These are phyloP conservation scores for Cephus cinctus DNA, from an alignment of 1,140 invertebrate genomes.

Conservation along the genomic window DNA sequence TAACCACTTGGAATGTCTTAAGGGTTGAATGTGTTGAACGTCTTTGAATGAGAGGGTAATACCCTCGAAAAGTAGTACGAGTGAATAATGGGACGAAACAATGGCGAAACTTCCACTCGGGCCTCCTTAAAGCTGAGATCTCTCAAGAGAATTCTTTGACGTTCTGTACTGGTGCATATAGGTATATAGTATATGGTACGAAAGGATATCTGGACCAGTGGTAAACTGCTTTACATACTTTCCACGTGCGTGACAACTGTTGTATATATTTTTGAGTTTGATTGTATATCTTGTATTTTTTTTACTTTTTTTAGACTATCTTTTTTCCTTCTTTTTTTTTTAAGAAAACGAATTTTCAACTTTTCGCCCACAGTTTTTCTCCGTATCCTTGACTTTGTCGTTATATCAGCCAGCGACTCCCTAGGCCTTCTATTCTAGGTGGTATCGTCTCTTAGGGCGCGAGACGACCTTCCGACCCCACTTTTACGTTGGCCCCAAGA, in stretches of 20 bases:
- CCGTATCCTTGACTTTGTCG: neutral
- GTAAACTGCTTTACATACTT: too few species aligned
- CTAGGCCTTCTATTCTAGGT: neutral
- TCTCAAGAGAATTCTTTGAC: conserved; percentile 26
- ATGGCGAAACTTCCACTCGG: conserved; percentile 27
- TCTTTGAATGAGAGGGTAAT: neutral
- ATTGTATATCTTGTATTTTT: too few species aligned
- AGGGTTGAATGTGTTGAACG: neutral
- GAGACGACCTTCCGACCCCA: too few species aligned
- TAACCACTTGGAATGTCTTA: too few species aligned
- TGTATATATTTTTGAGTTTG: too few species aligned
- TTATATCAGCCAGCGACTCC: neutral
- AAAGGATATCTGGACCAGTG: too few species aligned
- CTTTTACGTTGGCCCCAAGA: conserved; percentile 21
- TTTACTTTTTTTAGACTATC: too few species aligned
- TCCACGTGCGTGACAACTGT: too few species aligned
- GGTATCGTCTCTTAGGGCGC: neutral
- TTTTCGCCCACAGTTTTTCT: neutral
- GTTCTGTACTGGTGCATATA: too few species aligned
- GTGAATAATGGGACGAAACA: conserved; percentile 36
- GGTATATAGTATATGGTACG: too few species aligned
- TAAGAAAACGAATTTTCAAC: neutral
- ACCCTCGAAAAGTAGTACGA: conserved; percentile 31
- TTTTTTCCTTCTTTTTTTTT: too few species aligned
- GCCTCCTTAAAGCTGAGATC: conserved; percentile 17